phyloP scores from a whole-genome alignment of 1,140 invertebrate species.

The Drosophila tani region DNA sequence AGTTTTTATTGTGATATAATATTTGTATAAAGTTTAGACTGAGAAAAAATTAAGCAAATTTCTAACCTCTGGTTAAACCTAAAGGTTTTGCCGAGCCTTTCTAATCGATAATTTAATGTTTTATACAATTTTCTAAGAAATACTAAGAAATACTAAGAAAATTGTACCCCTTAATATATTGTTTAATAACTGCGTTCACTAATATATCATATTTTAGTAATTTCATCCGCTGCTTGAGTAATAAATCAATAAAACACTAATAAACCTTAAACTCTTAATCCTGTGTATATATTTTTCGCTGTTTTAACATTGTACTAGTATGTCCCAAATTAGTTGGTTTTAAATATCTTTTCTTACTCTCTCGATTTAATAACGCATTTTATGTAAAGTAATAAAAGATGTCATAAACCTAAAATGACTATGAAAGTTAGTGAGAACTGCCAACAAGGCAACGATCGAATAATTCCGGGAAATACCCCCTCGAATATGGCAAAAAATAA shows the following conservation, averaged over 20 bases:
- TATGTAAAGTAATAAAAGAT: background rate
- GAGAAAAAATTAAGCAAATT: too few relatives aligned
- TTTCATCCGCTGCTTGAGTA: too few relatives aligned
- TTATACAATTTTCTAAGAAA: too few relatives aligned
- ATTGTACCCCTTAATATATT: too few relatives aligned
- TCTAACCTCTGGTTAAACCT: too few relatives aligned
- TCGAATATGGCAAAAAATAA: background rate
- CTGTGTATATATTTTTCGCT: too few relatives aligned
- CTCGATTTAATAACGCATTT: background rate
- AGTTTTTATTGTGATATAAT: too few relatives aligned
- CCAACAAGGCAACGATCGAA: too few relatives aligned
- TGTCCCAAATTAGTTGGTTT: background rate
- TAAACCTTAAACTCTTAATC: background rate
- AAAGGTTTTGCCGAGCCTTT: too few relatives aligned
- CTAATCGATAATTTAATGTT: too few relatives aligned
- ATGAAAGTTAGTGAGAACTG: background rate
- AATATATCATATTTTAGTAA: background rate
- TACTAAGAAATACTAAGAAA: too few relatives aligned
- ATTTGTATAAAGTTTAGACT: too few relatives aligned
- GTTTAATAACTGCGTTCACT: background rate
- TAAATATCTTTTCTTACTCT: background rate
- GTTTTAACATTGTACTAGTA: background rate
- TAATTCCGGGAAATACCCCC: background rate
- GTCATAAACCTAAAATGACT: background rate
- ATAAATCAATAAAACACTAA: background rate